These are phyloP conservation scores for Timandra comae DNA, from an alignment of 2,888 invertebrate species.

Conservation along the genomic window DNA sequence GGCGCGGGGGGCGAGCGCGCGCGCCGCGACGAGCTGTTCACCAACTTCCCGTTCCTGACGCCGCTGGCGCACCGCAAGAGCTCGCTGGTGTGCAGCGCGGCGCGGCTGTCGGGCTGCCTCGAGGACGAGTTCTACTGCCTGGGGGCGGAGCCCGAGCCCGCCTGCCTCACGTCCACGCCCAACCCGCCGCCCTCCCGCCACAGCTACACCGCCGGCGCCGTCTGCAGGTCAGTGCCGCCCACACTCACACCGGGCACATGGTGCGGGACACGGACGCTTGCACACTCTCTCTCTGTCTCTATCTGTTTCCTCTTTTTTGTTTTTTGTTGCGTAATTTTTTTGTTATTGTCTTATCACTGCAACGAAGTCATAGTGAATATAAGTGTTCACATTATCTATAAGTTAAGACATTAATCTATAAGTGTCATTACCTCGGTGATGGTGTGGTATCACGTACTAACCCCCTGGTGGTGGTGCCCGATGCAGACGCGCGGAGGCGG, in stretches of 20 bases:
- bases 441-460: too few relatives aligned
- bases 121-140: conserved; percentile 69
- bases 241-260: conserved; percentile 17
- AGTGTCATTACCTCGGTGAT: too few relatives aligned
- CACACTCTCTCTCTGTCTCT: conserved; percentile 6
- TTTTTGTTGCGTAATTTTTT: conserved; percentile 7
- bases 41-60: conserved; percentile 76
- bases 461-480: background rate
- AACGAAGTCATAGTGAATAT: too few relatives aligned
- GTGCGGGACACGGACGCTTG: conserved; percentile 1
- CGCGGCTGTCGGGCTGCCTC: conserved; percentile 55
- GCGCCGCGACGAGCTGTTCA: conserved; percentile 66
- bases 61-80: conserved; percentile 74
- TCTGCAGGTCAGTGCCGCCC: conserved; percentile 48
- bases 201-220: conserved; percentile 57
- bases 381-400: too few relatives aligned
- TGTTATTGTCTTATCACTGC: background rate
- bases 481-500: conserved; percentile 12
- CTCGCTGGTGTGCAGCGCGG: conserved; percentile 51
- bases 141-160: conserved; percentile 28
- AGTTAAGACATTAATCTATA: too few relatives aligned
- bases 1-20: conserved; percentile 44
- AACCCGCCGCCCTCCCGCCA: conserved; percentile 37
- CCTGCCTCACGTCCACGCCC: conserved; percentile 20
- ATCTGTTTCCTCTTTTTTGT: conserved; percentile 1